These are phyloP conservation scores for Phrynocephalus guinanensis DNA, from an alignment of 2,797 vertebrate species.

Conservation along the genomic window DNA sequence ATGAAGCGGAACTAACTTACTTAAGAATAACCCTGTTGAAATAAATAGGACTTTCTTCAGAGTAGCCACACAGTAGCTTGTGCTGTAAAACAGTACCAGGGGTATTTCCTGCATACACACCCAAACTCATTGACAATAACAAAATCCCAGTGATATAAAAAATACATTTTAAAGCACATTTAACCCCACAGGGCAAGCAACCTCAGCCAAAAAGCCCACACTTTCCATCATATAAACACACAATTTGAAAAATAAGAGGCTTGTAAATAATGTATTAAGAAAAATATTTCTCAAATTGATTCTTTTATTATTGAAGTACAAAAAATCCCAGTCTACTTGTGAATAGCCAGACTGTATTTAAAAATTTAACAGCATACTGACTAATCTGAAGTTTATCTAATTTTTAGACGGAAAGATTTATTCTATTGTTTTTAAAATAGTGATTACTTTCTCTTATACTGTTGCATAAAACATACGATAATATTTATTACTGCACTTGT, in stretches of 20 bases:
- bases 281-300: conserved; percentile 20
- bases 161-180: not conserved
- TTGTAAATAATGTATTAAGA: conserved; percentile 27
- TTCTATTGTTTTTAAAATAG: conserved; percentile 41
- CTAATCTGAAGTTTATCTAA: conserved; percentile 47
- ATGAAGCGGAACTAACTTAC: no score
- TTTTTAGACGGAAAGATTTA: conserved; percentile 5
- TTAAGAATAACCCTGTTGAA: not conserved
- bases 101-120: conserved; percentile 1
- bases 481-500: conserved; percentile 36
- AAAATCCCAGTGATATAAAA: not conserved
- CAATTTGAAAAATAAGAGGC: conserved; percentile 2
- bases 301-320: conserved; percentile 51
- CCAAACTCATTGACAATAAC: no score
- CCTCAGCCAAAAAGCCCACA: not conserved
- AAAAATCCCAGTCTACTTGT: conserved; percentile 10
- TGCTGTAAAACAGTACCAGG: not conserved
- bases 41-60: not conserved
- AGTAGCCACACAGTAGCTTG: not conserved
- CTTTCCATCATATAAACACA: not conserved
- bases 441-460: conserved; percentile 40
- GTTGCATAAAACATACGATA: conserved; percentile 39
- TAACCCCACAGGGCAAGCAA: not conserved
- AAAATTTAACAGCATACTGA: conserved; percentile 40
- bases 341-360: conserved; percentile 35